These are phyloP conservation scores for Hippolais icterina DNA, from an alignment of 2,113 vertebrate species.

Conservation along the genomic window DNA sequence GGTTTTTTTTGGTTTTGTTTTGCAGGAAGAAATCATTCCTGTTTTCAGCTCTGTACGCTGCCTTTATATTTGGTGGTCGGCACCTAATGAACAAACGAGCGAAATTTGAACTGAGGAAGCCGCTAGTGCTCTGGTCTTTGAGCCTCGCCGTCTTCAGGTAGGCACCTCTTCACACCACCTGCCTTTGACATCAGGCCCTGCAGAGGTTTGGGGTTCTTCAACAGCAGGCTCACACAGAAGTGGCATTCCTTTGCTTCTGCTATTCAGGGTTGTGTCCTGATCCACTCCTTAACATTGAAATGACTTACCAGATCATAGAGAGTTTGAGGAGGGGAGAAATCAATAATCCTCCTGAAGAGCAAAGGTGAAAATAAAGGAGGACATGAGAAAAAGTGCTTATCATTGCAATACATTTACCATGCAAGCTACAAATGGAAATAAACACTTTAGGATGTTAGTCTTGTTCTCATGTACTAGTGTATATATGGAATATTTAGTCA, in stretches of 20 bases:
- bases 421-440: not conserved
- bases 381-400: not conserved
- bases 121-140: conserved; percentile 96
- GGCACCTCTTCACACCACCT: not conserved
- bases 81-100: conserved; percentile 98
- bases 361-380: not conserved
- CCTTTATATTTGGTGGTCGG: conserved; percentile 94
- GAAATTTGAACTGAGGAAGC: conserved; percentile 98
- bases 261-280: not conserved
- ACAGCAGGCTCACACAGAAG: not conserved
- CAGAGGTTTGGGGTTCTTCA: not conserved
- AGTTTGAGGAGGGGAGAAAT: not conserved
- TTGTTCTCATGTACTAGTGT: not conserved
- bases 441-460: not conserved
- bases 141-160: conserved; percentile 97
- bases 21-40: conserved; percentile 98
- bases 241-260: not conserved
- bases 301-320: not conserved
- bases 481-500: not conserved
- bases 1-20: conserved; percentile 52
- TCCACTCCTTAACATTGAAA: not conserved
- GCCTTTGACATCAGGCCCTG: not conserved
- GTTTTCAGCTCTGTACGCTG: conserved; percentile 93
- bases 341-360: not conserved
- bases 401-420: not conserved